Conservation (phyloP, 2,888 invertebrate genomes). For the Patella ulyssiponensis region DNA sequence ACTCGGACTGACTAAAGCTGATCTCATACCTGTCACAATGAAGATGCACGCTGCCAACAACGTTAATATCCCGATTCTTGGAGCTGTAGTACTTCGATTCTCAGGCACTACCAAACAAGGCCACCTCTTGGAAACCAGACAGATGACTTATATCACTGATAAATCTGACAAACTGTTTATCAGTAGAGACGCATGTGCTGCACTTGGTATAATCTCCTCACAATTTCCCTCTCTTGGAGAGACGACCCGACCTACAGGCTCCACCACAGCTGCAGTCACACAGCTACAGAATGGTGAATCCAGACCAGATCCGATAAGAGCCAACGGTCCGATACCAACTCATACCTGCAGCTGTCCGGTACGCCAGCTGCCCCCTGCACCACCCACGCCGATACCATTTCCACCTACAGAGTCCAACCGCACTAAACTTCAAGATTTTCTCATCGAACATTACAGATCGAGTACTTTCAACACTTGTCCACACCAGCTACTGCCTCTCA, state of each 20-base stretch:
- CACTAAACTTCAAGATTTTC: conserved; percentile 36
- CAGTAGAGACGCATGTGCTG: conserved; percentile 47
- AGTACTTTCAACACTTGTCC: conserved; percentile 56
- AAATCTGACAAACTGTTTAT: conserved; percentile 48
- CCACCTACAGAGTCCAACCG: conserved; percentile 40
- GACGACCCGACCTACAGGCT: neutral
- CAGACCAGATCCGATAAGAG: conserved; percentile 26
- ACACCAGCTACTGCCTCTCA: conserved; percentile 48
- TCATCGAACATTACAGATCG: conserved; percentile 44
- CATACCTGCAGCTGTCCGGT: conserved; percentile 29
- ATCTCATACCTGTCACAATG: conserved; percentile 55
- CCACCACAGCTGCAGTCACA: neutral
- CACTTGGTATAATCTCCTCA: conserved; percentile 43
- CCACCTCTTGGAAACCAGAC: conserved; percentile 39
- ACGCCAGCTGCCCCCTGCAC: conserved; percentile 35
- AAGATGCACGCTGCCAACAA: conserved; percentile 52
- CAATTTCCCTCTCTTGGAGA: conserved; percentile 39
- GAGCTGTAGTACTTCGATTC: conserved; percentile 46
- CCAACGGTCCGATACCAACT: conserved; percentile 33
- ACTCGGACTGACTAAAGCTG: conserved; percentile 39
- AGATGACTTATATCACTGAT: conserved; percentile 53
- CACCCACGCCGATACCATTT: conserved; percentile 39
- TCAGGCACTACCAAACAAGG: conserved; percentile 29
- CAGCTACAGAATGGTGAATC: conserved; percentile 16
- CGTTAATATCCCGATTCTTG: conserved; percentile 48